These are phyloP conservation scores for Agrilus planipennis DNA, from an alignment of 1,140 invertebrate genomes.

Conservation along the genomic window DNA sequence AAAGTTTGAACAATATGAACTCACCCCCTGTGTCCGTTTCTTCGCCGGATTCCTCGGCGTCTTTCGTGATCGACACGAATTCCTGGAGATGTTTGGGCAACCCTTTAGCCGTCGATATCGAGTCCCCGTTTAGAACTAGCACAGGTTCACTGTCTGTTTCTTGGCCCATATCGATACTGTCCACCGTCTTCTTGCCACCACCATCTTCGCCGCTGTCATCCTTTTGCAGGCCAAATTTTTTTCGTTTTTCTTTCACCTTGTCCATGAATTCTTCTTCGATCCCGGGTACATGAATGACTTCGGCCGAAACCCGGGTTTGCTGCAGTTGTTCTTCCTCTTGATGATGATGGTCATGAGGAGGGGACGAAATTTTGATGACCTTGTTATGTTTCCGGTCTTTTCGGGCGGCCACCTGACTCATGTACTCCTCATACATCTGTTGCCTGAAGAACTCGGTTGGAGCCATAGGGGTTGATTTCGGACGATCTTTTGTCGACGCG, in stretches of 20 bases:
- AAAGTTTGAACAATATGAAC: no score
- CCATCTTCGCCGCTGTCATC: constrained; percentile 33
- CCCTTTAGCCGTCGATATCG: constrained; percentile 44
- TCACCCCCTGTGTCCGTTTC: constrained; percentile 33
- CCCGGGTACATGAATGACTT: constrained; percentile 39
- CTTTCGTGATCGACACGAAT: constrained; percentile 47
- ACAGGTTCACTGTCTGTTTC: constrained; percentile 34
- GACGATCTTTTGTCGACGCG: constrained; percentile 16
- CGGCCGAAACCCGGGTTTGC: constrained; percentile 14
- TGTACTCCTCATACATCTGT: constrained; percentile 73
- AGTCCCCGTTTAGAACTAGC: constrained; percentile 48
- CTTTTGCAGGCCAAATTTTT: constrained; percentile 29
- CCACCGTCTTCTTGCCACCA: constrained; percentile 8
- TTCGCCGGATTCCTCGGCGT: constrained; percentile 34
- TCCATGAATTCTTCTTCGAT: constrained; percentile 63
- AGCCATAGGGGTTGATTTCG: constrained; percentile 26
- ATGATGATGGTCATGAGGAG: constrained; percentile 10
- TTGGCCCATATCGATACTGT: constrained; percentile 16
- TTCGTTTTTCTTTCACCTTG: constrained; percentile 43
- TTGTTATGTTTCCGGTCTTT: constrained; percentile 64
- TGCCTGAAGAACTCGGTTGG: constrained; percentile 54
- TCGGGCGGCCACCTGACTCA: constrained; percentile 63
- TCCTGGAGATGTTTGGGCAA: constrained; percentile 64
- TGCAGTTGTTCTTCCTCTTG: constrained; percentile 11
- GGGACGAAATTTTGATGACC: constrained; percentile 54